Percentiles rank a stretch among this genome's conserved stretches.
phyloP scores from a whole-genome alignment of 2,113 vertebrate genomes.

The Malurus melanocephalus region DNA sequence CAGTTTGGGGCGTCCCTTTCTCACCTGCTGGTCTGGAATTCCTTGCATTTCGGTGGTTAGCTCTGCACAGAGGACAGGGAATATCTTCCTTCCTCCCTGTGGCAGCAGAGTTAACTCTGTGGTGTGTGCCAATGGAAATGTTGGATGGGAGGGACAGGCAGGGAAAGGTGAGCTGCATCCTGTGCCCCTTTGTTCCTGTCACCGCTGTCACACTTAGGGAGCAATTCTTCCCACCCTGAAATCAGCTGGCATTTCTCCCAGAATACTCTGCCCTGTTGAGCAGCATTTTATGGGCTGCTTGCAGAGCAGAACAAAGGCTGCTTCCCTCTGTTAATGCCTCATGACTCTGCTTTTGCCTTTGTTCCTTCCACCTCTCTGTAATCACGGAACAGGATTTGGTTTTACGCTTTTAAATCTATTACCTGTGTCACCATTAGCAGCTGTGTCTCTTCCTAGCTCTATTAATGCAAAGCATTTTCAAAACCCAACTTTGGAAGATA shows the following conservation, averaged over 20 bases:
- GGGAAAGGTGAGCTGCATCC: neutral
- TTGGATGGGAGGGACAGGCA: neutral
- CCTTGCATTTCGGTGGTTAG: neutral
- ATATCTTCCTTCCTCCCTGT: neutral
- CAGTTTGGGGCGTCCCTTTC: neutral
- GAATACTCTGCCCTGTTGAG: neutral
- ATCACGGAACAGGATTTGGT: neutral
- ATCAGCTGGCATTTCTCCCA: neutral
- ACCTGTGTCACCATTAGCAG: neutral
- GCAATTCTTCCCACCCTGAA: neutral
- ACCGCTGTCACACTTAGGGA: neutral
- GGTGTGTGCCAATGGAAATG: neutral
- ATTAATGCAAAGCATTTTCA: neutral
- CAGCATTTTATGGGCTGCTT: neutral
- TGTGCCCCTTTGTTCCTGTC: neutral
- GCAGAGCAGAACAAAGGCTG: neutral
- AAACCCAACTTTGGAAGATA: neutral
- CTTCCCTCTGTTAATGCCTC: neutral
- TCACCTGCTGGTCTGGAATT: neutral
- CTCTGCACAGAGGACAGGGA: neutral
- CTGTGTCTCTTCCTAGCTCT: neutral
- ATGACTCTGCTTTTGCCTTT: neutral
- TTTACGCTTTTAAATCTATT: neutral
- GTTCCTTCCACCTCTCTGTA: neutral
- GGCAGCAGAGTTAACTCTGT: neutral